These are phyloP conservation scores for Semotilus atromaculatus DNA, from an alignment of 2,797 vertebrate species.

Conservation along the genomic window DNA sequence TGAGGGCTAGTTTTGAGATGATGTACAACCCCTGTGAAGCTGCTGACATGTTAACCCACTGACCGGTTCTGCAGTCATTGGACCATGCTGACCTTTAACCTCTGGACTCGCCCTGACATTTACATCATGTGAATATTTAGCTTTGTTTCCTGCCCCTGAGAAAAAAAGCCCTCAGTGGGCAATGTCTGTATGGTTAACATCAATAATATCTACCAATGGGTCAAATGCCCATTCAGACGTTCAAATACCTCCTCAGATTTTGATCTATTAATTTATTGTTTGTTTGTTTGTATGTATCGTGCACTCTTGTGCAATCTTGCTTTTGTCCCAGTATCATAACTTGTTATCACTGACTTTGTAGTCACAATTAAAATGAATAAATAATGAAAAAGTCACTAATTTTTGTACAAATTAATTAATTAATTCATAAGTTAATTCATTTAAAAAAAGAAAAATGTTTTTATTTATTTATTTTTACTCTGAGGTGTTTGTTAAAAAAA, in stretches of 20 bases:
- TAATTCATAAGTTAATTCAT: not conserved
- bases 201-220: not conserved
- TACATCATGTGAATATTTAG: conserved; percentile 43
- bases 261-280: not conserved
- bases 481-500: not conserved
- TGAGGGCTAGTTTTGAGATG: conserved; percentile 24
- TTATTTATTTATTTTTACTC: not conserved
- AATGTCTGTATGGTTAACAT: conserved; percentile 15
- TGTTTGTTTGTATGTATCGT: not conserved
- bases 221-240: not conserved
- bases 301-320: not conserved
- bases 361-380: not conserved
- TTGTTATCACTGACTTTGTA: too few species aligned
- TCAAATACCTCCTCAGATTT: not conserved
- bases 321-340: not conserved
- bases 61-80: conserved; percentile 45
- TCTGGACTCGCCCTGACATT: conserved; percentile 42
- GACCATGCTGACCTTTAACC: conserved; percentile 52
- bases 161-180: conserved; percentile 15
- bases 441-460: too few species aligned
- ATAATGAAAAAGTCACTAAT: not conserved
- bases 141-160: conserved; percentile 41
- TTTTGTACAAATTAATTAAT: too few species aligned
- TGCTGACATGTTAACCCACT: conserved; percentile 52
- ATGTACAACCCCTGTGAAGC: conserved; percentile 47